Evolutionary conservation across 2,888 invertebrate genomes (phyloP).

Genomic region (Pandemis heparana): DNA sequence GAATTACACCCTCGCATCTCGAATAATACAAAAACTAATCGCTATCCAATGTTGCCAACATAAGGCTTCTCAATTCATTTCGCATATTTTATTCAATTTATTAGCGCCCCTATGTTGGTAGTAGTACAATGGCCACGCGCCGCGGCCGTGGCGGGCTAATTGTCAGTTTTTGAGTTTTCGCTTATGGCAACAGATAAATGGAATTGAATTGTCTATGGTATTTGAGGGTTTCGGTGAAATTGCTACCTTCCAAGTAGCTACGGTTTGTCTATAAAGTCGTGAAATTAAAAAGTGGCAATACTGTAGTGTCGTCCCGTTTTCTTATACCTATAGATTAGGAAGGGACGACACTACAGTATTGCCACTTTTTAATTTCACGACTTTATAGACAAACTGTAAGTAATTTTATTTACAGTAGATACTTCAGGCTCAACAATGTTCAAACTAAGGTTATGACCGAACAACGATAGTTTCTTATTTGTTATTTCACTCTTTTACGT

Average conservation of each 20-base stretch:
- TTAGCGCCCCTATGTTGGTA: slow-evolving; percentile 50
- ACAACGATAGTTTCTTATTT: too few species aligned
- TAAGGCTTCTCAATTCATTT: slow-evolving; percentile 71
- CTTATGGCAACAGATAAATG: slow-evolving; percentile 37
- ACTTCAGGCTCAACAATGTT: too few species aligned
- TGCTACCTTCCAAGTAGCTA: slow-evolving; percentile 25
- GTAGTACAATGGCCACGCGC: slow-evolving; percentile 58
- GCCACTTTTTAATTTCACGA: too few species aligned
- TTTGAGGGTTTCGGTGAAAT: slow-evolving; percentile 25
- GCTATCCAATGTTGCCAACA: slow-evolving; percentile 42
- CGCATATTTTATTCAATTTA: slow-evolving; percentile 66
- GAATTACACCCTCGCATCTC: slow-evolving; percentile 21
- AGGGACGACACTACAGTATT: too few species aligned
- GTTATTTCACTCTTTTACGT: too few species aligned
- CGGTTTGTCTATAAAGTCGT: neutral
- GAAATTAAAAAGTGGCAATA: too few species aligned
- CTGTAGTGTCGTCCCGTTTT: too few species aligned
- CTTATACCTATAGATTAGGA: too few species aligned
- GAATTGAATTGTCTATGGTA: slow-evolving; percentile 39
- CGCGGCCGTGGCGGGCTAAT: slow-evolving; percentile 58
- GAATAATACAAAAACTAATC: slow-evolving; percentile 40
- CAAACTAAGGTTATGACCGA: too few species aligned
- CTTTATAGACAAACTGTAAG: too few species aligned
- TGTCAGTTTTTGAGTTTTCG: slow-evolving; percentile 42
- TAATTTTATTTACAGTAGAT: too few species aligned